A percentile compares a stretch with the other conserved stretches of the same genome.
Conservation (phyloP, 2,888 invertebrate genomes). For the Drosophila glabriapex region DNA sequence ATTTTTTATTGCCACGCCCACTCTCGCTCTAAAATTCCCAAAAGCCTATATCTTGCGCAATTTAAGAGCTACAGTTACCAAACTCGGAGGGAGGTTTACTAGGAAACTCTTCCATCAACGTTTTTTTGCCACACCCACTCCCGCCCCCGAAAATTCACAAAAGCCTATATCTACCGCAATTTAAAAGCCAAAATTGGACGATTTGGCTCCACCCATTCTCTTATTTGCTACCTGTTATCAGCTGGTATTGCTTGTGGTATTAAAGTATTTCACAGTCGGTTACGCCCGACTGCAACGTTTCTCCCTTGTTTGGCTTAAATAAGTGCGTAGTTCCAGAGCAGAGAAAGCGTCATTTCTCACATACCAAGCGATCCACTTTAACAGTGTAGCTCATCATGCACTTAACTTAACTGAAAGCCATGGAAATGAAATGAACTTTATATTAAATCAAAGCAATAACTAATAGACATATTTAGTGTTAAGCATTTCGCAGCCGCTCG, state of each 20-base stretch:
- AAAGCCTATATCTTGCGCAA: too few relatives aligned
- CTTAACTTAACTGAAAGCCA: neutral
- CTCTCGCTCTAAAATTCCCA: too few relatives aligned
- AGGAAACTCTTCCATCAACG: too few relatives aligned
- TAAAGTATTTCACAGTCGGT: neutral
- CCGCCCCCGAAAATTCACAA: too few relatives aligned
- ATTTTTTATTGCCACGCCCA: too few relatives aligned
- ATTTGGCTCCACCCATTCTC: neutral
- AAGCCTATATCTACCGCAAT: neutral
- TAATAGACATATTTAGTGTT: neutral
- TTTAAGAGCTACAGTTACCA: too few relatives aligned
- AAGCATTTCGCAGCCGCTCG: neutral
- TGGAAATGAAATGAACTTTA: neutral
- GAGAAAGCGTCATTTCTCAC: constrained; percentile 1
- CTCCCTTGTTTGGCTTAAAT: neutral
- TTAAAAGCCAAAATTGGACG: neutral
- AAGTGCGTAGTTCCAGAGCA: neutral
- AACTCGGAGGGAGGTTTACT: too few relatives aligned
- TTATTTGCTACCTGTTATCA: neutral
- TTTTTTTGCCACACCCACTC: too few relatives aligned
- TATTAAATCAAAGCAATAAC: neutral
- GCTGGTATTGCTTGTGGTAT: neutral
- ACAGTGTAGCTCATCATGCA: neutral
- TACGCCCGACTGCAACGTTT: neutral
- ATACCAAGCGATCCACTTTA: neutral